These are phyloP conservation scores for Callorhinus ursinus DNA, from an alignment of 2,113 vertebrate genomes.

Conservation along the genomic window DNA sequence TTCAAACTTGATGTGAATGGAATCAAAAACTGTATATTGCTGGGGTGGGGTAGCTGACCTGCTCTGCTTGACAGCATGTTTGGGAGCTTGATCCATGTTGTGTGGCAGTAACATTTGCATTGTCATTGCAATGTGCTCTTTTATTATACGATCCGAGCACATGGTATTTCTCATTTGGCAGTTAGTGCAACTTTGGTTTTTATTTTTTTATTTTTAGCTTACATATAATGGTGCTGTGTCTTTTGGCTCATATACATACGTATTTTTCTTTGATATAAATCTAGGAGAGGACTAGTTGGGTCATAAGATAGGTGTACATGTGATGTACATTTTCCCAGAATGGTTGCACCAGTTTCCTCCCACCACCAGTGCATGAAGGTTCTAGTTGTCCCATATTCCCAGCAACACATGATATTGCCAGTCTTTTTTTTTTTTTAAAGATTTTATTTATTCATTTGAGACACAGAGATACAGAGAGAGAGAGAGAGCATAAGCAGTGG, in stretches of 20 bases:
- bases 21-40: not conserved
- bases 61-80: not conserved
- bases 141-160: not conserved
- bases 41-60: not conserved
- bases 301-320: not conserved
- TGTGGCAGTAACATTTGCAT: not conserved
- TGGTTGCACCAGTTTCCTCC: not conserved
- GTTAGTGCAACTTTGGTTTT: not conserved
- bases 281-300: not conserved
- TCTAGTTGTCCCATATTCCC: not conserved
- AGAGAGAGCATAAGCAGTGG: no score
- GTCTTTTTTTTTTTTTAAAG: no score
- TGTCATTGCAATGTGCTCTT: not conserved
- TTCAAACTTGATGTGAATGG: not conserved
- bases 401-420: not conserved
- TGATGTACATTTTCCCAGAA: not conserved
- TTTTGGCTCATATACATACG: not conserved
- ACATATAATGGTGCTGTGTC: not conserved
- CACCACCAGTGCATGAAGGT: not conserved
- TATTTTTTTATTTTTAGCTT: slow-evolving; percentile 1
- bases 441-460: no score
- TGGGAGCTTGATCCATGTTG: not conserved
- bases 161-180: not conserved
- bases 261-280: slow-evolving; percentile 27
- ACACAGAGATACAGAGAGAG: no score